Base-by-base conservation (phyloP, 2,888 invertebrate species). In the Teleiodes luculella region DNA sequence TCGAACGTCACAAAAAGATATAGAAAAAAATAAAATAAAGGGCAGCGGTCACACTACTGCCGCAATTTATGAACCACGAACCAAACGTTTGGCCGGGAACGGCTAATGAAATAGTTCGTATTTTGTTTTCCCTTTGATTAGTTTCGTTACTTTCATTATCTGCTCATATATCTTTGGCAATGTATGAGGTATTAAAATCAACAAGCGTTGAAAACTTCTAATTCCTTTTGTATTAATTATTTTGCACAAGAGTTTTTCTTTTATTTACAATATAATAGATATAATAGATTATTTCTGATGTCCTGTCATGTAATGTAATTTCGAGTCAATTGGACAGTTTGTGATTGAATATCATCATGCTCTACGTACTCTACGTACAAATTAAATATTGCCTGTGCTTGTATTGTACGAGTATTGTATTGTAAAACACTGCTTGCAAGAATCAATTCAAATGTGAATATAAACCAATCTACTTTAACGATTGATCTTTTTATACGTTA, bases 11-110 rank as follows among this genome's bases (percentile, higher is more conserved):
- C 80, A 79, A 81, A 83, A 82, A n/a, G n/a, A n/a, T n/a, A n/a
- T n/a, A n/a, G n/a, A n/a, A n/a, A n/a, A n/a, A n/a, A n/a, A n/a
- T n/a, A n/a, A n/a, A n/a, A n/a, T n/a, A n/a, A n/a, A 82, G 77
- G 77, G 78, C 76, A 65, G 70, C 70, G 70, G 71, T 68, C 69
- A 70, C 66, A 71, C 66, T 71, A 71, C 66, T 71, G 67, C 65
- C 6, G 68, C 69, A 72, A 78, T 79, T 78, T 78, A 78, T 76
- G 67, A 67, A 58, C 43, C 28, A n/a, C 13, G 11, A 5, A 18
- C 37, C 16, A 72, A 70, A 72, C 68, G 58, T 63, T 57, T 54
- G 59, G 47, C 57, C 63, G 57, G 57, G 60, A 62, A 62, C 64
- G 64, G 56, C 64, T 73, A 68, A 68, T 71, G 65, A 59, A 63